Base-by-base conservation (phyloP, 1,140 invertebrate species). In the Gryllus bimaculatus region DNA sequence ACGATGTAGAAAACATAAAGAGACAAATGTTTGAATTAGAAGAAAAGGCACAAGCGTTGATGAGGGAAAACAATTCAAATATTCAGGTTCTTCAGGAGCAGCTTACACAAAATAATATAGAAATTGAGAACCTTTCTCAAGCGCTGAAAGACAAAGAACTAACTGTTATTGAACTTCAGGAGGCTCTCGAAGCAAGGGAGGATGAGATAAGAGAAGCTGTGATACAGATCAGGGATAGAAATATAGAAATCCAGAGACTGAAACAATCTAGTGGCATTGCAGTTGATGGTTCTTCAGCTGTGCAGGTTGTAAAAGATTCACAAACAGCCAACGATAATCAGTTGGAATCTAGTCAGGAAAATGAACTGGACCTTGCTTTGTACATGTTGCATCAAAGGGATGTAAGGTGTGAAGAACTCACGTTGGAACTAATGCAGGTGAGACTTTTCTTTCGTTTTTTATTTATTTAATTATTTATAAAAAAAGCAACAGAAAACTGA, bases 371-470 rank as follows among this genome's bases (percentile, higher is more conserved):
- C 85, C 87, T 95, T 79, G 93, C 94, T 0, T 83, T 95, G 8
- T 94, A 95, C 83, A 94, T 94, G 89, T 87, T 96, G 39, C 94
- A 97, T 85, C 93, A 96, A 82, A 88, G 94, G 81, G 95, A 97
- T 81, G 91, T 96, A 26, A 89, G 94, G 13, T 95, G 94, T 85
- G 95, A 97, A 83, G 95, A 97, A 85, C 87, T 97, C 74, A 96
- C 95, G 0, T 88, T 93, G 81, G 94, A 96, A 85, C 86, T 96
- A 48, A 94, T 93, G 83, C 91, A 93, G 84, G 87, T 88, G n/a
- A 48, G 75, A 18, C 8, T n/a, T n/a, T n/a, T n/a, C n/a, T n/a
- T n/a, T n/a, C n/a, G n/a, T n/a, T n/a, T 75, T 75, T 21, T 21
- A 75, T 47, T n/a, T n/a, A n/a, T n/a, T n/a, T n/a, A n/a, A n/a